Evolutionary conservation across 2,113 vertebrate species (phyloP).

Genomic region (Chloroceryle aenea): DNA sequence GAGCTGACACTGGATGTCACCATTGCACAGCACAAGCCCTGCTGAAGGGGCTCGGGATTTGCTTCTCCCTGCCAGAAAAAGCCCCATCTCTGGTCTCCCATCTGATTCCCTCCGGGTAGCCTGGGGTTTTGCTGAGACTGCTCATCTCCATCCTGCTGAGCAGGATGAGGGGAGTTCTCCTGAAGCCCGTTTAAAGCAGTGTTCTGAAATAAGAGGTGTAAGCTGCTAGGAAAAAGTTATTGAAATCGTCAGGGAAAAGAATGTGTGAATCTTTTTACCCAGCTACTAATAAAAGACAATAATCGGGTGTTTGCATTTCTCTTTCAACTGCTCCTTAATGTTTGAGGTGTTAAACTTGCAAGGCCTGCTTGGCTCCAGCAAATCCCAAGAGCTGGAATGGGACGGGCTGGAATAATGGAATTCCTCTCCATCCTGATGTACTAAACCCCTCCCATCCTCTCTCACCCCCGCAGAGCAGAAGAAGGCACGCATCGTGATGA

Average conservation of each 20-base stretch:
- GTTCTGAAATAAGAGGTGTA: background rate
- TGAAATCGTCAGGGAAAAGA: background rate
- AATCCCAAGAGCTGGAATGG: background rate
- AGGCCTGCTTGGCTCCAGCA: background rate
- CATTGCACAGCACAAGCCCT: slow-evolving; percentile 24
- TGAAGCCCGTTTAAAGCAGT: background rate
- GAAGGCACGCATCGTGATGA: slow-evolving; percentile 19
- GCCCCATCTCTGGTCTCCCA: background rate
- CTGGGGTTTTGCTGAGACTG: no score
- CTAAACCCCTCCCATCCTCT: background rate
- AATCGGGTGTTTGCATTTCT: background rate
- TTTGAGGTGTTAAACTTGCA: background rate
- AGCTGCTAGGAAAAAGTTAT: background rate
- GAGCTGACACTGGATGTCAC: slow-evolving; percentile 74
- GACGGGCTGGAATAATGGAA: background rate
- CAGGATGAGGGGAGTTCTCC: no score
- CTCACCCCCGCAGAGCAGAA: background rate
- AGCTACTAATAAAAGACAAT: background rate
- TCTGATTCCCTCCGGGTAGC: background rate
- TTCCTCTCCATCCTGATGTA: accelerated
- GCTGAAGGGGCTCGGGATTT: background rate
- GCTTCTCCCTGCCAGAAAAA: background rate
- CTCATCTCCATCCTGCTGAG: accelerated
- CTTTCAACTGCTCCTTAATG: background rate
- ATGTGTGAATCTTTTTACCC: background rate